Evolutionary conservation across 2,113 vertebrate species (phyloP).

Genomic region (Myrmecobius fasciatus): DNA sequence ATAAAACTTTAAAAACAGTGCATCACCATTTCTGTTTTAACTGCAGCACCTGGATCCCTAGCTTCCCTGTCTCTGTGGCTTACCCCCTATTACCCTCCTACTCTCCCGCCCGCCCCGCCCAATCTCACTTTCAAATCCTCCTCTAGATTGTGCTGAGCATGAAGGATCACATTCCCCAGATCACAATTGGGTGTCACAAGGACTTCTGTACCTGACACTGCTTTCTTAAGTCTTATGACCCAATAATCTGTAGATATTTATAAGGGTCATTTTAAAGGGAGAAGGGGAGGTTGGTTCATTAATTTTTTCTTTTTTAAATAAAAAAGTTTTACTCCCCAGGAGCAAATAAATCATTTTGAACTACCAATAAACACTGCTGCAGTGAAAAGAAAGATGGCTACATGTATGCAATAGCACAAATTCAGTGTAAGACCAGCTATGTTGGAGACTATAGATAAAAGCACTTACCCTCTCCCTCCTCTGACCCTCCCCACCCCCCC

Average conservation of each 20-base stretch:
- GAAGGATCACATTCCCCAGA: conserved; percentile 30
- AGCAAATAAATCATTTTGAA: conserved; percentile 73
- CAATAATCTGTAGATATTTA: conserved; percentile 45
- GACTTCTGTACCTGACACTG: conserved; percentile 30
- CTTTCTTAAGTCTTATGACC: conserved; percentile 52
- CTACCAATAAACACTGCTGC: conserved; percentile 66
- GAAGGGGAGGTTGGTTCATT: conserved; percentile 44
- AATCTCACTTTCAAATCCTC: conserved; percentile 33
- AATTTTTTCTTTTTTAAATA: conserved; percentile 53
- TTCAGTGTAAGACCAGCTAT: conserved; percentile 54
- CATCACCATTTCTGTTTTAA: conserved; percentile 14
- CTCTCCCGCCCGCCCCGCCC: background rate
- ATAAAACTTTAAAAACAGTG: conserved; percentile 27
- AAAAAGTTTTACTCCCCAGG: conserved; percentile 72
- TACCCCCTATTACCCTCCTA: too few species aligned
- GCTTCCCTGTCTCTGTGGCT: background rate
- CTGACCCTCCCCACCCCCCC: conserved; percentile 24
- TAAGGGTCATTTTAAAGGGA: conserved; percentile 7
- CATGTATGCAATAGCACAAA: conserved; percentile 70
- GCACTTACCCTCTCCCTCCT: conserved; percentile 40
- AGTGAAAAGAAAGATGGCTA: conserved; percentile 73
- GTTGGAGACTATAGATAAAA: conserved; percentile 38
- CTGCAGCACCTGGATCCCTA: conserved; percentile 44
- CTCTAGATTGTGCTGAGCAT: conserved; percentile 35
- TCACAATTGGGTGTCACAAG: conserved; percentile 22